Evolutionary conservation across 2,113 vertebrate genomes (phyloP), one percentile per base, ranked within the genome.

Genomic region (Marmota flaviventris): DNA sequence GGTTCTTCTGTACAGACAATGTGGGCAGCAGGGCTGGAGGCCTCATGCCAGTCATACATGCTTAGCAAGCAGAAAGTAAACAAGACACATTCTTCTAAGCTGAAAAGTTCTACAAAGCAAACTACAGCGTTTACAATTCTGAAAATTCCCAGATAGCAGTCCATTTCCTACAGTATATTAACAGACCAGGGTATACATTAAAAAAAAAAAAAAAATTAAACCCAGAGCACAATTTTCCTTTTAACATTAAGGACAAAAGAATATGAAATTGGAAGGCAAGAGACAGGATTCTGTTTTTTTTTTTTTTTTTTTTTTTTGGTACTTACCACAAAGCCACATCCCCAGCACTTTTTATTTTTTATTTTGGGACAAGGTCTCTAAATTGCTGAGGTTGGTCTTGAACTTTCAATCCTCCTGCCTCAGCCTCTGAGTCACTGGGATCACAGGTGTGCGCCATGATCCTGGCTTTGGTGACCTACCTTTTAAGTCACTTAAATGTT

Each of bases 41-140:
- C 53, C 45, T 53, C 69, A n/a, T 72, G 16, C 14, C 79, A 96
- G 90, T 84, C 91, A 95, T 24, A 84, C 34, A 24, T 18, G 70
- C 81, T 95, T 58, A 65, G 85, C 92, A 94, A 97, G 94, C 73
- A 96, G 82, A 96, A 83, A 90, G 18, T 72, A 96, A 98, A 89
- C 61, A 97, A 93, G 72, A 90, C 70, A 93, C 75, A 93, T 96
- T 96, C 69, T 95, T 94, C 56, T 90, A 92, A 65, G 12, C 34
- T 76, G 51, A 90, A 89, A 86, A 91, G 70, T 83, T 95, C 88
- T 58, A 75, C 87, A 95, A 89, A 92, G 75, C 76, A 92, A 94
- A 92, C 37, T 29, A 86, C 0, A 93, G 70, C 42, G 81, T 56
- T 97, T 76, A 93, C 25, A 16, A 77, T 75, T 91, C 92, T 87